Base-by-base conservation (phyloP, 1,140 invertebrate species). In the Triops longicaudatus region DNA sequence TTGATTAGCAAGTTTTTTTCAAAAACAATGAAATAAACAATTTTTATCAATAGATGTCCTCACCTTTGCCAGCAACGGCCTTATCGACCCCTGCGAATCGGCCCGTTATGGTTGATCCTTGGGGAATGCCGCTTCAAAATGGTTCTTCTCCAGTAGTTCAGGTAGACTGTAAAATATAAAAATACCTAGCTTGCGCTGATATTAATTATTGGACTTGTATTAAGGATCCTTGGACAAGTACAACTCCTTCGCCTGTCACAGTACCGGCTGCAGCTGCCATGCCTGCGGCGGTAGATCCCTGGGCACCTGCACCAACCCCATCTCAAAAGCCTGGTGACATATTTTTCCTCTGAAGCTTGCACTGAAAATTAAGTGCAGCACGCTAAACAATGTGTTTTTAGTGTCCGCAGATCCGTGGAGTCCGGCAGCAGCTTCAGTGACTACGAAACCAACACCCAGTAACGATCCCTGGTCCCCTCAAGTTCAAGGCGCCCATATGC, bases 241-340 rank as follows among this genome's bases (percentile, higher is more conserved):
- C 80, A 76, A 72, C 79, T 14, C 77, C 75, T 63, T 74, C 78
- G 78, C 77, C 77, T 75, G 79, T 31, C 63, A 78, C 26, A 42
- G 76, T 71, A 50, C 14, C 74, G 43, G 37, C 42, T 26, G 11
- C 73, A 37, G 73, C 73, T 37, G 26, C 27, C 6, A 43, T 81
- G 84, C 26, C 77, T 63, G 50, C 80, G 27, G 78, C 71, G 44
- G 79, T 84, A 26, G 88, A 90, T 83, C 88, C 89, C 37, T 90
- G 89, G 89, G 85, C 87, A 76, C 85, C 88, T 11, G 83, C 82
- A 43, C 74, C 81, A 28, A 76, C 74, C 41, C 75, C 42, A 73
- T 78, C 73, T 17, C 50, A 22, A 5, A 63, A 22, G 2, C 50
- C 50, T n/a, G 50, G 50, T 63, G 17, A 22, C 22, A 6, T 63